Evolutionary conservation across 2,888 invertebrate genomes (phyloP).

Genomic region (Spilarctia lutea): DNA sequence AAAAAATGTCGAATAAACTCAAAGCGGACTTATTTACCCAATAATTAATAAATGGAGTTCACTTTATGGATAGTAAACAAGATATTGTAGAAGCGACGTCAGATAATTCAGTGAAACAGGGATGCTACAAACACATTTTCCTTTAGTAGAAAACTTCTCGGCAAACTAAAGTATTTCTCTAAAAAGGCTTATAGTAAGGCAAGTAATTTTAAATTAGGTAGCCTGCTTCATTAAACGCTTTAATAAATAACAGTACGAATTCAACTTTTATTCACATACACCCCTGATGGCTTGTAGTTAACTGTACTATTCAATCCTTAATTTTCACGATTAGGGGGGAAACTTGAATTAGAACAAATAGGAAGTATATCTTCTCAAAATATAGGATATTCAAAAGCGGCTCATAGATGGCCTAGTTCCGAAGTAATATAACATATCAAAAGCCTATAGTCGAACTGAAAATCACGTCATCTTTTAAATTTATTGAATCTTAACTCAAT

Average conservation of each 20-base stretch:
- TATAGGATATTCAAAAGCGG: background rate
- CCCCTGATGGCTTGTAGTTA: too few relatives aligned
- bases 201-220: background rate
- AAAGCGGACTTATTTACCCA: background rate
- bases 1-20: background rate
- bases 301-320: background rate
- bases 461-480: too few relatives aligned
- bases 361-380: background rate
- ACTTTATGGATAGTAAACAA: slow-evolving; percentile 27
- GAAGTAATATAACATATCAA: background rate
- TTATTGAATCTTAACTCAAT: too few relatives aligned
- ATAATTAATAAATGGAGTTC: slow-evolving; percentile 27
- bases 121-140: slow-evolving; percentile 24
- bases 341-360: background rate
- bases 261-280: background rate
- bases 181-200: background rate
- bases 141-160: background rate
- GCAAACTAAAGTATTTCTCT: background rate
- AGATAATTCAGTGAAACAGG: slow-evolving; percentile 39
- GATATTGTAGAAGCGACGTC: slow-evolving; percentile 15
- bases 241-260: background rate
- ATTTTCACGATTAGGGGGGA: background rate
- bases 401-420: too few relatives aligned
- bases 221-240: too few relatives aligned
- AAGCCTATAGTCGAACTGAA: too few relatives aligned